A percentile compares a stretch with the other conserved stretches of the same genome.
phyloP scores from a whole-genome alignment of 2,888 invertebrate genomes.

The Drosophila paracracens region DNA sequence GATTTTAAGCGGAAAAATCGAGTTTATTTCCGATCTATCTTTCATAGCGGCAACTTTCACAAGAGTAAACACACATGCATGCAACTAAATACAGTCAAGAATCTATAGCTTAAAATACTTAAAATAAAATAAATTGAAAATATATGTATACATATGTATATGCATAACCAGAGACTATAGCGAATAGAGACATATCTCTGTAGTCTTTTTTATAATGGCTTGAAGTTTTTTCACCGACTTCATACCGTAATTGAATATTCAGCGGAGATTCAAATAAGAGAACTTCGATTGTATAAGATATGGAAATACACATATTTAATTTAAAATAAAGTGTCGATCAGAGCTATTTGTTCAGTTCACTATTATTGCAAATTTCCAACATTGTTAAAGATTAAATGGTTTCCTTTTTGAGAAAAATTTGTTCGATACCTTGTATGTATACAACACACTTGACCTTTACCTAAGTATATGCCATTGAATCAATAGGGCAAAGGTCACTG shows the following conservation, averaged over 20 bases:
- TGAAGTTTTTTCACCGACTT: not conserved
- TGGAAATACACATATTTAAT: constrained; percentile 13
- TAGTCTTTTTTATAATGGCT: not conserved
- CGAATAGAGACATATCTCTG: not conserved
- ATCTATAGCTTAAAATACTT: not conserved
- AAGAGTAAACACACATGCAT: constrained; percentile 9
- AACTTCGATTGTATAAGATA: not conserved
- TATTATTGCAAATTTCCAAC: not conserved
- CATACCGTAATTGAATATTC: not conserved
- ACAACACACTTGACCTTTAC: no score
- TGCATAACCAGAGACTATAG: no score
- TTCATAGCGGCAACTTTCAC: constrained; percentile 20
- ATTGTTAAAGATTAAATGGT: not conserved
- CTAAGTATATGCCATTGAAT: not conserved
- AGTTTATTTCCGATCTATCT: constrained; percentile 60
- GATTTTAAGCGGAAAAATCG: constrained; percentile 53
- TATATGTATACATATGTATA: not conserved
- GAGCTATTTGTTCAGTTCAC: not conserved
- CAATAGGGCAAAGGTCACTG: not conserved
- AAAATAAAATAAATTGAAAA: no score
- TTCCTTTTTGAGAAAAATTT: not conserved
- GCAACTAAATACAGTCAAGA: not conserved
- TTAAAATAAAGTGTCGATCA: not conserved
- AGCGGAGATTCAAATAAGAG: not conserved
- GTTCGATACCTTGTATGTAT: not conserved